A percentile compares a stretch with the other conserved stretches of the same genome.
These are phyloP conservation scores for Caenorhabditis briggsae DNA, from an alignment of 1,140 invertebrate species.

Conservation along the genomic window DNA sequence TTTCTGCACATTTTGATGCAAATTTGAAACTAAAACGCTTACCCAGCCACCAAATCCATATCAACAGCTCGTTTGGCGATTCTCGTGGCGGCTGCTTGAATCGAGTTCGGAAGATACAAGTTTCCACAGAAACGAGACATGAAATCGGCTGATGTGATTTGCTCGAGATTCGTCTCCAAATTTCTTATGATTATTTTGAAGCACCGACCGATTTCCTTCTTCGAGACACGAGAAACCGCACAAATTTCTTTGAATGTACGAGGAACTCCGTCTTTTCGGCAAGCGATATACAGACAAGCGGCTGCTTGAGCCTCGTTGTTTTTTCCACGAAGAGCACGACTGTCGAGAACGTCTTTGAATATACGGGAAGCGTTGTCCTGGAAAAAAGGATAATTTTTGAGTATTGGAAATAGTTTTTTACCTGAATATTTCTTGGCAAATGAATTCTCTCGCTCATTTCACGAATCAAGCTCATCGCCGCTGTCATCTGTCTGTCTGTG, in stretches of 20 bases:
- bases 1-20: too few relatives aligned
- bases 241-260: conserved; percentile 99
- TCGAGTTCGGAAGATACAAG: conserved; percentile 86
- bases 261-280: conserved; percentile 96
- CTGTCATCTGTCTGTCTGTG: conserved; percentile 89
- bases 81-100: conserved; percentile 89
- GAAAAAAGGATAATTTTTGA: conserved; percentile 82
- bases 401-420: background rate
- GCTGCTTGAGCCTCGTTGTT: conserved; percentile 98
- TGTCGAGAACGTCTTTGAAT: conserved; percentile 97
- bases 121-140: conserved; percentile 85
- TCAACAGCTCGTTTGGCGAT: conserved; percentile 97
- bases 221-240: conserved; percentile 97
- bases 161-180: conserved; percentile 91
- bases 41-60: conserved; percentile 94
- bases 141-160: conserved; percentile 98
- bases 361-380: conserved; percentile 93
- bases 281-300: conserved; percentile 98
- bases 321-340: conserved; percentile 92
- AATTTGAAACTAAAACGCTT: conserved; percentile 61
- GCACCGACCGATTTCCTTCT: conserved; percentile 98
- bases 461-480: conserved; percentile 95
- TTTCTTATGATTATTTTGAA: conserved; percentile 94
- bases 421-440: conserved; percentile 83
- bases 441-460: conserved; percentile 98